Base-by-base conservation (phyloP, 2,888 invertebrate species). In the Margaritifera margaritifera region DNA sequence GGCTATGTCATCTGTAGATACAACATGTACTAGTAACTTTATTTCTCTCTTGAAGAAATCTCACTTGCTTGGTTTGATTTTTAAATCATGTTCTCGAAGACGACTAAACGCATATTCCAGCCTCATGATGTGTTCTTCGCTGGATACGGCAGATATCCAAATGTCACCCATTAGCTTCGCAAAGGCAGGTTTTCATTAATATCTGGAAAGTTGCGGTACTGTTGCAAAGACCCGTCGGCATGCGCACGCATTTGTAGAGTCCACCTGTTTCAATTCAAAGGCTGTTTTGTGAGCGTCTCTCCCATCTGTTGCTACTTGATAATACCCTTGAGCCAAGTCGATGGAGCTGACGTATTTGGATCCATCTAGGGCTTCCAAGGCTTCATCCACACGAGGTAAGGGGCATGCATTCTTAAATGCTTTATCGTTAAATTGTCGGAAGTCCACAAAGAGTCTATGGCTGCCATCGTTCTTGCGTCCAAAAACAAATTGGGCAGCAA, bases 141-240 rank as follows among this genome's bases (percentile, higher is more conserved):
- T 60, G 8, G 71, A 65, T 18, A n/a, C 24, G 8, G 63, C 52
- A 68, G 66, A 79, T 56, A 79, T 73, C 20, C 79, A 31, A 55
- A 80, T 72, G 51, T 82, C 78, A 59, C 79, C 81, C 42, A 79
- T 70, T 78, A n/a, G 68, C 57, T 27, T 76, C 80, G 52, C 67
- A 67, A n/a, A 80, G 67, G 52, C 68, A 64, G 19, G 63, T 65
- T 22, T 81, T 72, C 77, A 82, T 76, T 8, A 81, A 25, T 11
- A 77, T 18, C 62, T 71, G 71, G 58, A 80, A 80, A 0, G 78
- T 80, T 3, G 71, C 68, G 1, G 81, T 78, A 11, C 71, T 68
- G 59, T 74, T 77, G 27, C 64, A 69, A 74, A 4, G 53, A 6
- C 79, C 78, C 50, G 74, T 69, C 6, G 74, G 75, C 75, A 81